Conservation (phyloP, 1,140 invertebrate species). For the Reticulitermes speratus region DNA sequence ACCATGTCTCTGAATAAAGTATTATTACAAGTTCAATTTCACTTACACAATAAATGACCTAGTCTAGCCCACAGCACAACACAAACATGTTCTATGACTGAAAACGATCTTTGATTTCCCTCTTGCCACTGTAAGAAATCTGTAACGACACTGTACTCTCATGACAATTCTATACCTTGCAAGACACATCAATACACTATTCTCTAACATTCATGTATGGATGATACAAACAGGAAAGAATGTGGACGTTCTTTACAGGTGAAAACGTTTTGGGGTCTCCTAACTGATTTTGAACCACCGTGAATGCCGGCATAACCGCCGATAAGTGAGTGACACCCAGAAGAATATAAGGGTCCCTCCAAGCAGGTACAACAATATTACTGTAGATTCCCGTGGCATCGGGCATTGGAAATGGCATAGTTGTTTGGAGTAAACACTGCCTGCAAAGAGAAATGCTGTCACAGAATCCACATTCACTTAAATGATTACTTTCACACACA, state of each 20-base stretch:
- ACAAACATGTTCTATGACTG: too few relatives aligned
- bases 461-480: constrained; percentile 32
- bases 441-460: constrained; percentile 51
- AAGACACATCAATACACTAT: neutral
- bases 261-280: neutral
- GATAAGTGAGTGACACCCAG: constrained; percentile 16
- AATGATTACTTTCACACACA: constrained; percentile 10
- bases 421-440: constrained; percentile 66
- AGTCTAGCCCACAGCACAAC: too few relatives aligned
- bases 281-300: constrained; percentile 31
- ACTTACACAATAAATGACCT: too few relatives aligned
- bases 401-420: constrained; percentile 69
- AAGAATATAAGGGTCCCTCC: constrained; percentile 47
- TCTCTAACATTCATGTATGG: neutral
- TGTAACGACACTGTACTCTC: neutral
- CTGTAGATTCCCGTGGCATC: constrained; percentile 70
- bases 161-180: neutral
- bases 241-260: too few relatives aligned
- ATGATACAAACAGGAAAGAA: too few relatives aligned
- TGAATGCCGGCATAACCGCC: constrained; percentile 17
- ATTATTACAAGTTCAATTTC: too few relatives aligned
- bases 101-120: too few relatives aligned
- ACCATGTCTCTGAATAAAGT: too few relatives aligned
- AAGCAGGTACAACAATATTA: constrained; percentile 55
- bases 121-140: neutral